Evolutionary conservation across 2,888 invertebrate genomes (phyloP), one percentile per base, ranked within the genome.

Genomic region (Volucella bombylans): DNA sequence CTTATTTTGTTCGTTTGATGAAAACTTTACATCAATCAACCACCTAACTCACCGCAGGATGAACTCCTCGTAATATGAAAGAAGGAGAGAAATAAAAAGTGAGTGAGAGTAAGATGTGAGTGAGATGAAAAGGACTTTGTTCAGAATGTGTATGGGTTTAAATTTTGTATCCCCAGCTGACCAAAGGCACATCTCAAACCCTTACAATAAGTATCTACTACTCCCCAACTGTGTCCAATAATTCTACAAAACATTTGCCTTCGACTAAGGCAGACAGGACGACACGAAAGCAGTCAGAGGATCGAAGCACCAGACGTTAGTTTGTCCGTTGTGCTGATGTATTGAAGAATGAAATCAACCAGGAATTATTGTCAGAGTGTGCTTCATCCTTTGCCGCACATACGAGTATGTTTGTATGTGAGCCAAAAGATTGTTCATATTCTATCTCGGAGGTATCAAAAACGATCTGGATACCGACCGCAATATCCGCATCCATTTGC

Each of bases 11-110:
- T 77, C 85, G 76, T 77, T 81, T 81, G 71, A 81, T 81, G 76
- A 81, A 65, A 81, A 59, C 62, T 72, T 77, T 85, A 64, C 81
- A 85, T 85, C 76, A 85, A 81, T 81, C 85, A 81, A 62, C 61
- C 62, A 59, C 72, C 65, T 64, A 43, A 45, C 41, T 65, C 47
- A 57, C 31, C 31, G 62, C 57, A 76, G 72, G 72, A 62, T 76
- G 69, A 68, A 67, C 74, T 72, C 54, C 23, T 39, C 52, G 15
- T 41, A 23, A 23, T 15, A 4, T n/a, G n/a, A 41, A 18, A 43
- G 62, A 62, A 49, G 41, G 65, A 57, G 49, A 65, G 15, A n/a
- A 8, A 49, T 14, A 49, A 14, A 65, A 61, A 72, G 50, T 12
- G 18, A 52, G 49, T 50, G 39, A 72, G 18, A 72, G 18, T 23